Base-by-base conservation (phyloP, 2,888 invertebrate species). In the Hyppa rectilinea region DNA sequence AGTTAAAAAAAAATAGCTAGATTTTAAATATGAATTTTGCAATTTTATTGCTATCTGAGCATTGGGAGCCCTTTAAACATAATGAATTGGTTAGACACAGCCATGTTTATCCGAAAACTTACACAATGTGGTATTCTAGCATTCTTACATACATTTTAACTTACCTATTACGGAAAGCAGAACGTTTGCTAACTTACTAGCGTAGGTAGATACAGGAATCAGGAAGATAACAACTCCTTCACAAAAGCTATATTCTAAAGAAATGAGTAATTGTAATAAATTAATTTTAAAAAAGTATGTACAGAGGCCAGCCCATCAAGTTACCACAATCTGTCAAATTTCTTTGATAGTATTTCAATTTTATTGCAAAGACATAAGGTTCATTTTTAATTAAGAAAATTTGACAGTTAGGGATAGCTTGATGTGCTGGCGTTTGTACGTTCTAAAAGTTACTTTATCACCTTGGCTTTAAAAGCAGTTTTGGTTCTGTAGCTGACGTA, bases 111-210 rank as follows among this genome's bases (percentile, higher is more conserved):
- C 20, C 23, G 50, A 23, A 43, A 73, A 50, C 36, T 52, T 34
- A 43, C n/a, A 17, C 23, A 12, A 43, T 50, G 20, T 73, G 23
- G 34, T 52, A 5, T 10, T 31, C 23, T 31, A 29, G n/a, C n/a
- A 43, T n/a, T 31, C 26, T 40, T 9, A 49, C 34, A 40, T 26
- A 38, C 12, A 67, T 52, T 52, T 53, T 17, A 34, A 47, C 47
- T 47, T 55, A 47, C 23, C n/a, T 55, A 20, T 65, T 64, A 55
- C 3, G 7, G 52, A 52, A 45, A 45, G n/a, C 26, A 20, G 10
- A 70, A 61, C 34, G 60, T 60, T 72, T 29, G 23, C 38, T 14
- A 65, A 38, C 49, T 38, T 49, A 5, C n/a, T 50, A 6, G 6
- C 49, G 14, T 50, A 26, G 12, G 17, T 29, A 53, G 26, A 12